A percentile compares a stretch with the other conserved stretches of the same genome.
Evolutionary conservation across 2,888 invertebrate species (phyloP).

Genomic region (Augochlorella aurata): DNA sequence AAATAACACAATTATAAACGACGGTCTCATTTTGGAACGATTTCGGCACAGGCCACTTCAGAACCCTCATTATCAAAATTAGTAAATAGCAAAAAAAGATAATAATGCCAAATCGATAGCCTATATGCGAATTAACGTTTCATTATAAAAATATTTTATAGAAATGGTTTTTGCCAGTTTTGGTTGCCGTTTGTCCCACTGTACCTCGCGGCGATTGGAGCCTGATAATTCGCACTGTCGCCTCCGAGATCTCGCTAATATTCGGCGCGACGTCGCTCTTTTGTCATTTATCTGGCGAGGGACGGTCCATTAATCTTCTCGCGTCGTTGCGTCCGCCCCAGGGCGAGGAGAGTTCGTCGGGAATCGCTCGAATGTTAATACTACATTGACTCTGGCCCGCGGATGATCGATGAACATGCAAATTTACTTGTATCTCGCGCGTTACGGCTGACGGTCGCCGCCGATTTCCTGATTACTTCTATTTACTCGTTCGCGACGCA

Average conservation of each 20-base stretch:
- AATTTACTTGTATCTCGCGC: conserved; percentile 12
- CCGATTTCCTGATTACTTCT: conserved; percentile 20
- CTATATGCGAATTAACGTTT: too few species aligned
- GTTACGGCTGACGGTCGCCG: neutral
- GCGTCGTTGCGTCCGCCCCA: conserved; percentile 35
- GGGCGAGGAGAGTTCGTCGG: neutral
- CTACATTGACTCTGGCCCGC: conserved; percentile 35
- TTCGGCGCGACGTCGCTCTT: conserved; percentile 29
- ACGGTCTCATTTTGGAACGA: too few species aligned
- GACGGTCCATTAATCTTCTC: conserved; percentile 55
- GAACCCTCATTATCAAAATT: too few species aligned
- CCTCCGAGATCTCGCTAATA: conserved; percentile 41
- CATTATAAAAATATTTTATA: too few species aligned
- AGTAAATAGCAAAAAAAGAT: too few species aligned
- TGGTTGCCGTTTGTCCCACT: too few species aligned
- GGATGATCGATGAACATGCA: conserved; percentile 46
- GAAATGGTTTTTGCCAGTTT: too few species aligned
- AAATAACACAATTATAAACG: too few species aligned
- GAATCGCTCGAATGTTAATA: conserved; percentile 42
- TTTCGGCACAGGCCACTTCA: too few species aligned
- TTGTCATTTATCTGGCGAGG: conserved; percentile 40
- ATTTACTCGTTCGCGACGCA: conserved; percentile 5
- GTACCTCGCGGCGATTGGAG: conserved; percentile 29
- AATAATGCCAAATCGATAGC: too few species aligned
- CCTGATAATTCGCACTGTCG: conserved; percentile 39